phyloP scores from a whole-genome alignment of 30 jellyfish, hydroid and myxozoan species.

The Aurelia aurita complex sp. Pacific region DNA sequence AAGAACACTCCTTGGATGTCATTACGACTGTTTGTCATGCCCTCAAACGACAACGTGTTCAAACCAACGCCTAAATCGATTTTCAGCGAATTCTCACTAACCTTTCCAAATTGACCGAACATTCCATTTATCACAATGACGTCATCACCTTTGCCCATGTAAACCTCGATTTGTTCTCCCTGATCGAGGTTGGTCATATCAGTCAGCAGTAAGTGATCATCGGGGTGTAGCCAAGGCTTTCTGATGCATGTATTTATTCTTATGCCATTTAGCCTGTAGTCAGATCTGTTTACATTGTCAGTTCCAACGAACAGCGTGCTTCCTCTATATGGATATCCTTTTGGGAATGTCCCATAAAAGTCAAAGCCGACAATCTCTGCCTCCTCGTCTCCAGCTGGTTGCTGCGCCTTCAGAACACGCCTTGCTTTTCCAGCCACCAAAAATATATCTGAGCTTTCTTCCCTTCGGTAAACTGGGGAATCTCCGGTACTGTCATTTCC shows the following conservation, averaged over 20 bases:
- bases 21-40: constrained; percentile 29
- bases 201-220: constrained; percentile 51
- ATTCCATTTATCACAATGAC: constrained; percentile 46
- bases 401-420: constrained; percentile 43
- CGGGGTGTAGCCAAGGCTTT: constrained; percentile 62
- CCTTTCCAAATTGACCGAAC: constrained; percentile 41
- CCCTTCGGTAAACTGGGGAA: constrained; percentile 51
- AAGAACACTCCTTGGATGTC: constrained; percentile 63
- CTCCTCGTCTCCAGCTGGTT: constrained; percentile 42
- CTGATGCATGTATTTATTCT: constrained; percentile 45
- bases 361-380: constrained; percentile 59
- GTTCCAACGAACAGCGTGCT: constrained; percentile 48
- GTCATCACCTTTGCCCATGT: constrained; percentile 72
- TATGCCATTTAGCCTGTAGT: constrained; percentile 52
- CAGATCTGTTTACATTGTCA: constrained; percentile 44
- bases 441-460: constrained; percentile 58
- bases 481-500: constrained; percentile 47
- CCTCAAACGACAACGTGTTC: constrained; percentile 59
- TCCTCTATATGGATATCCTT: constrained; percentile 65
- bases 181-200: constrained; percentile 61
- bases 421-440: constrained; percentile 58
- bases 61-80: constrained; percentile 63
- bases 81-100: constrained; percentile 11
- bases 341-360: constrained; percentile 53
- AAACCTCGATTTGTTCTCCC: constrained; percentile 54